Conservation (phyloP, 2,888 invertebrate genomes). For the Nomada ferruginata region DNA sequence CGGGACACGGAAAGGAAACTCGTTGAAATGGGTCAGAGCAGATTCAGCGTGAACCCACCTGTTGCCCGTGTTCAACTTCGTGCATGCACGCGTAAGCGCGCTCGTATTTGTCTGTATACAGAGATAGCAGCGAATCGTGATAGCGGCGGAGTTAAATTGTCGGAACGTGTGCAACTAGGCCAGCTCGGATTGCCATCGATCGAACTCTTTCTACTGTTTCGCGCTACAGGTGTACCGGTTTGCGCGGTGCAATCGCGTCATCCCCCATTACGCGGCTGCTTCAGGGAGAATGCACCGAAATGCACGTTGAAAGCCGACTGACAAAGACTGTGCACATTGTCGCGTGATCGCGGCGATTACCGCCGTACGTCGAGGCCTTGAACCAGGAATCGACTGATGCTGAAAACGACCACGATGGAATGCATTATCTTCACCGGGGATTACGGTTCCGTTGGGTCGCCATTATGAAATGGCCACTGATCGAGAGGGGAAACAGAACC, state of each 20-base stretch:
- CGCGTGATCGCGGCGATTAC: slow-evolving; percentile 37
- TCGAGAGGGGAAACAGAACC: not conserved
- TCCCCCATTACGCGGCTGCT: slow-evolving; percentile 42
- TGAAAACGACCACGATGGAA: slow-evolving; percentile 9
- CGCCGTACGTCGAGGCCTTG: not conserved
- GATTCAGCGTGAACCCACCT: slow-evolving; percentile 78
- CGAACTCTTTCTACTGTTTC: slow-evolving; percentile 59
- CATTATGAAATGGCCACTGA: slow-evolving; percentile 7
- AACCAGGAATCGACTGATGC: slow-evolving; percentile 4
- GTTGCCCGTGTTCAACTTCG: slow-evolving; percentile 72
- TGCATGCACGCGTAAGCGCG: slow-evolving; percentile 17
- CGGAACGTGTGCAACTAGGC: slow-evolving; percentile 56
- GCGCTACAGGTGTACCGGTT: slow-evolving; percentile 59
- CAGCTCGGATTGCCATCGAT: slow-evolving; percentile 66
- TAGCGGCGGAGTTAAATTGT: slow-evolving; percentile 61
- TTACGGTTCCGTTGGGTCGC: not conserved
- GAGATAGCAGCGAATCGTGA: slow-evolving; percentile 23
- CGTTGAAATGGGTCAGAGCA: slow-evolving; percentile 74
- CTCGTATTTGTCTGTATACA: slow-evolving; percentile 8
- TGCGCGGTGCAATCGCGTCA: slow-evolving; percentile 23
- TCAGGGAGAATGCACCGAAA: slow-evolving; percentile 41
- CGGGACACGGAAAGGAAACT: slow-evolving; percentile 66
- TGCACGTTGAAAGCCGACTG: slow-evolving; percentile 21
- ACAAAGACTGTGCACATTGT: slow-evolving; percentile 4
- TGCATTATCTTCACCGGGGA: not conserved